phyloP scores from a whole-genome alignment of 2,113 vertebrate genomes.

The Corynorhinus townsendii region DNA sequence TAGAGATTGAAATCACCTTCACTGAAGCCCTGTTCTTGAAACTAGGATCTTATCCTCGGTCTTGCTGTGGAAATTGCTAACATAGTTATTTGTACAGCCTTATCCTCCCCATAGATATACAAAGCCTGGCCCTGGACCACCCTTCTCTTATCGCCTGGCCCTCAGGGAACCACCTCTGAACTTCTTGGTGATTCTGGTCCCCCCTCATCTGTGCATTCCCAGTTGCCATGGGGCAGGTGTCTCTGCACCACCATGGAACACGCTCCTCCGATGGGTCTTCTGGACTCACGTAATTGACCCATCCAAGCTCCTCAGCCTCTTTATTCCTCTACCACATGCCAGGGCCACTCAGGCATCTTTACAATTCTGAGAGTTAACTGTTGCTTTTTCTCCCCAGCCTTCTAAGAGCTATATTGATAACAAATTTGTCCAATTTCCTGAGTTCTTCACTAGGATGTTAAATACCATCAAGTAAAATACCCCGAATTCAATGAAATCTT shows the following conservation, averaged over 20 bases:
- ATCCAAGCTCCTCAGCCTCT: not conserved
- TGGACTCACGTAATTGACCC: not conserved
- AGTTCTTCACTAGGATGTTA: not conserved
- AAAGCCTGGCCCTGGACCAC: not conserved
- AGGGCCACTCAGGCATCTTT: not conserved
- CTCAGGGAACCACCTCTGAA: not conserved
- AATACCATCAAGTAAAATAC: not conserved
- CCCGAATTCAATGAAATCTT: not conserved
- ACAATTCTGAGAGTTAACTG: not conserved
- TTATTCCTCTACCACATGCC: not conserved
- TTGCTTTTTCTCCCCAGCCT: not conserved
- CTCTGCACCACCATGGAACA: not conserved
- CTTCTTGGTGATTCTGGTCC: not conserved
- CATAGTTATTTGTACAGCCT: accelerated
- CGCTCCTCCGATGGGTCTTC: not conserved
- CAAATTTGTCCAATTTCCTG: not conserved
- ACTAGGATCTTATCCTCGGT: not conserved
- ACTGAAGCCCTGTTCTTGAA: not conserved
- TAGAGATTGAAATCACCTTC: not conserved
- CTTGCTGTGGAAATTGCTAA: not conserved
- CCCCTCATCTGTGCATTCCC: too few species aligned
- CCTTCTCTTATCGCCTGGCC: not conserved
- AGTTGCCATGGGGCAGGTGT: not conserved
- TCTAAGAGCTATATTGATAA: not conserved
- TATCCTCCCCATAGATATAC: accelerated